phyloP scores from a whole-genome alignment of 1,140 invertebrate species.

The Ylistrum balloti region DNA sequence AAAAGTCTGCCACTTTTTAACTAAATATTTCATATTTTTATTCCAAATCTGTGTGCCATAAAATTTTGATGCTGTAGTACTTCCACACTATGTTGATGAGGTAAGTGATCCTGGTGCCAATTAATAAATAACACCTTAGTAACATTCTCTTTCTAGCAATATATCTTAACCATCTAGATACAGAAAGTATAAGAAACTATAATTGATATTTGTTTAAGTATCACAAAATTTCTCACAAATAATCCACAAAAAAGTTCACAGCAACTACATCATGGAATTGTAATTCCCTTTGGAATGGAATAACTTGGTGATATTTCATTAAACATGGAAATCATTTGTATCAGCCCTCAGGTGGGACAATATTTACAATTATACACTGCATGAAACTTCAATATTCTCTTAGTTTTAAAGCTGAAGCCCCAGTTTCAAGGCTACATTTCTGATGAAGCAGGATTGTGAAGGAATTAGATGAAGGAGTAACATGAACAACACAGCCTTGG shows the following conservation, averaged over 20 bases:
- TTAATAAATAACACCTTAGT: no score
- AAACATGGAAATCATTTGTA: not conserved
- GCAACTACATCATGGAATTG: not conserved
- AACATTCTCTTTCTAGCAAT: no score
- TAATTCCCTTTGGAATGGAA: not conserved
- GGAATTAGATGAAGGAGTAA: not conserved
- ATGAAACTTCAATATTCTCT: not conserved
- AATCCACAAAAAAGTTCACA: not conserved
- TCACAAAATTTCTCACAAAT: not conserved
- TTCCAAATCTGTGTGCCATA: no score
- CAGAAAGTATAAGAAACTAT: no score
- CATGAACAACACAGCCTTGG: not conserved
- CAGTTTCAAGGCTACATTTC: not conserved
- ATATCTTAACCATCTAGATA: no score
- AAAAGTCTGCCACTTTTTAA: no score
- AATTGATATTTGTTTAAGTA: no score
- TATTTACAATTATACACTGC: not conserved
- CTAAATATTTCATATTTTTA: no score
- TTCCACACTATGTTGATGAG: no score
- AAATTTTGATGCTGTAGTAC: no score
- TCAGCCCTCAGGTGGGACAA: not conserved
- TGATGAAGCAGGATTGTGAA: not conserved
- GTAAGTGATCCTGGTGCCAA: no score
- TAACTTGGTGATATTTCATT: not conserved
- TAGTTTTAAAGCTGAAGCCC: no score